These are phyloP conservation scores for Eunapius fragilis DNA, from an alignment of 37 sponge, comb jelly and placozoan genomes.

Conservation along the genomic window DNA sequence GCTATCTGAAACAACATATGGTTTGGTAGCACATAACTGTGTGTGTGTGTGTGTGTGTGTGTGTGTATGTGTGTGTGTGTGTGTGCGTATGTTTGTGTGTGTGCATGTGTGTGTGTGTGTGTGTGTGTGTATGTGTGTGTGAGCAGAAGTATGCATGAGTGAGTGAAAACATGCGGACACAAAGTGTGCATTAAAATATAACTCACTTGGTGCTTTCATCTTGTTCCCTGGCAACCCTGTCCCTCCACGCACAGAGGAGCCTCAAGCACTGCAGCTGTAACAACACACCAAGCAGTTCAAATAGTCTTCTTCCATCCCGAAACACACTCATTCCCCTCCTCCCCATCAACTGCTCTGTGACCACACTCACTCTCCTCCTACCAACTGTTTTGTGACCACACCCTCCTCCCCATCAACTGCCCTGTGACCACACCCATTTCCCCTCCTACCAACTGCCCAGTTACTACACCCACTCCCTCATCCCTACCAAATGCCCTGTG, in stretches of 20 bases:
- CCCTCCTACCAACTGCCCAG: background rate
- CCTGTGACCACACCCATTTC: too few species aligned
- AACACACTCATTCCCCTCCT: too few species aligned
- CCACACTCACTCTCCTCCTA: background rate
- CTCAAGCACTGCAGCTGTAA: constrained; percentile 65
- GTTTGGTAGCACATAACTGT: constrained; percentile 87
- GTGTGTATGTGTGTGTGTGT: constrained; percentile 22
- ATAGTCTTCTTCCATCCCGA: too few species aligned
- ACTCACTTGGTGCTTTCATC: constrained; percentile 87
- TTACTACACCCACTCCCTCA: background rate
- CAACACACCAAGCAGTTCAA: background rate
- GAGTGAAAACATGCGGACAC: background rate
- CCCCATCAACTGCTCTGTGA: background rate
- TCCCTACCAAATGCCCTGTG: background rate
- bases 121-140: background rate
- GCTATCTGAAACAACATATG: constrained; percentile 97
- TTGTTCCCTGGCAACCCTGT: constrained; percentile 79
- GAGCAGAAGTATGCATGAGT: background rate
- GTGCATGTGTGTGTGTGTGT: constrained; percentile 1
- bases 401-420: background rate
- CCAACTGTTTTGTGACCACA: background rate
- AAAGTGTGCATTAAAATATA: background rate
- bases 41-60: constrained; percentile 27
- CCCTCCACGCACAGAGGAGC: constrained; percentile 84
- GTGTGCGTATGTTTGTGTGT: constrained; percentile 10